Conservation (phyloP, 1,140 invertebrate species). For the Drosophila malerkotliana region DNA sequence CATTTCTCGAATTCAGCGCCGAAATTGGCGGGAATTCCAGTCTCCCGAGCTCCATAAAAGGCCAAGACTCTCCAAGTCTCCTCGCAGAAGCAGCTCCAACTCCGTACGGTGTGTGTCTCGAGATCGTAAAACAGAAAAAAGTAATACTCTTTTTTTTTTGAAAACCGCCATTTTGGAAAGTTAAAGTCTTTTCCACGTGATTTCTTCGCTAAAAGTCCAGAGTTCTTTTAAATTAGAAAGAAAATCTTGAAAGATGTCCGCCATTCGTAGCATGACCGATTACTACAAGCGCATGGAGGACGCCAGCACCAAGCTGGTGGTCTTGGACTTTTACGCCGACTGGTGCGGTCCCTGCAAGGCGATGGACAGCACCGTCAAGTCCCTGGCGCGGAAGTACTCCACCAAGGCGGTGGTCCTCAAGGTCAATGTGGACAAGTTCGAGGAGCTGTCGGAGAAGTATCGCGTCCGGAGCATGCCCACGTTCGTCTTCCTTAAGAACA, state of each 20-base stretch:
- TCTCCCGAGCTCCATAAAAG: constrained; percentile 17
- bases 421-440: constrained; percentile 60
- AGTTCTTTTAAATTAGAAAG: neutral
- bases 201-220: neutral
- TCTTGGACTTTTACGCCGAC: constrained; percentile 86
- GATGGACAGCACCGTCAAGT: constrained; percentile 84
- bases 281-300: constrained; percentile 80
- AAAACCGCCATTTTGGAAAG: neutral
- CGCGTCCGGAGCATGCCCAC: constrained; percentile 58
- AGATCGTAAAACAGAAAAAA: neutral
- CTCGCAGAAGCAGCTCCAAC: constrained; percentile 1
- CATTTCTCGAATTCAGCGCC: neutral
- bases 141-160: neutral
- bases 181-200: constrained; percentile 1
- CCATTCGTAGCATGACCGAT: constrained; percentile 48
- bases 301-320: constrained; percentile 86
- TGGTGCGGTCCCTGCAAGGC: constrained; percentile 87
- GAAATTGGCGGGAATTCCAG: constrained; percentile 33
- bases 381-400: constrained; percentile 45
- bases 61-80: no score
- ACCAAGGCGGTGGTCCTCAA: constrained; percentile 52
- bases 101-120: neutral
- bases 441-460: constrained; percentile 45
- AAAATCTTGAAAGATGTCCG: constrained; percentile 13
- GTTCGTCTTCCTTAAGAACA: constrained; percentile 49